A percentile compares a stretch with the other conserved stretches of the same genome.
These are phyloP conservation scores for human (Homo sapiens) DNA, from an alignment of 2,113 vertebrate species.

Conservation along the genomic window DNA sequence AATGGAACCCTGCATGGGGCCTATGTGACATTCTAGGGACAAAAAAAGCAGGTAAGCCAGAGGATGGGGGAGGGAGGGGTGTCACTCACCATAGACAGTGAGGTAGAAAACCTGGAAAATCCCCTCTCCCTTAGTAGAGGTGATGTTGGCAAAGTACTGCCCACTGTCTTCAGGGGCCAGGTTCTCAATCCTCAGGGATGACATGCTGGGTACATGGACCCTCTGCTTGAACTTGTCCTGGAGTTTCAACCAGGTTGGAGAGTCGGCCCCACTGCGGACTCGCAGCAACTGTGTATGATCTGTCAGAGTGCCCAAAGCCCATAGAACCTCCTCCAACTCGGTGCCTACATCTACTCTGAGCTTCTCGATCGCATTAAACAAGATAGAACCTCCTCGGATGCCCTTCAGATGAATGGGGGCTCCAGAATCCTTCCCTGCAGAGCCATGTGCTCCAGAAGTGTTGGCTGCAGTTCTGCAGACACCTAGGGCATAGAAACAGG, in stretches of 20 bases:
- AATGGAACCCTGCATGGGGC: neutral
- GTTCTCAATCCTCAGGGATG: neutral
- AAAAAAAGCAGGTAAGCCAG: neutral
- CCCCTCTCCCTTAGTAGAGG: rapidly evolving
- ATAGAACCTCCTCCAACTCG: rapidly evolving
- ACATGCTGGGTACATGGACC: neutral
- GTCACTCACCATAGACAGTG: neutral
- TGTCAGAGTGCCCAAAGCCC: neutral
- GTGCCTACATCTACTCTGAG: rapidly evolving
- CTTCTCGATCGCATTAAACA: neutral
- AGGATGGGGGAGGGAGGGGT: rapidly evolving
- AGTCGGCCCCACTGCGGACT: rapidly evolving
- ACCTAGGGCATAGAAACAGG: neutral
- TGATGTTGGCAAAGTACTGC: neutral
- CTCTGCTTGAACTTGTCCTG: neutral
- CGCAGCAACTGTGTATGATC: rapidly evolving
- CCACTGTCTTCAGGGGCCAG: neutral
- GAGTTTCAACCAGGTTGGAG: neutral
- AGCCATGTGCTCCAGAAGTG: neutral
- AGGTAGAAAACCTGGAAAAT: neutral
- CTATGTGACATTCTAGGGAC: rapidly evolving
- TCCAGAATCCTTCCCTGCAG: neutral
- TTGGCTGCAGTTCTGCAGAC: neutral
- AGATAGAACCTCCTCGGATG: neutral
- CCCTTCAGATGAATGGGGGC: rapidly evolving